A percentile compares a stretch with the other conserved stretches of the same genome.
Evolutionary conservation across 2,113 vertebrate species (phyloP).

Genomic region (Nothobranchius kuhntae): DNA sequence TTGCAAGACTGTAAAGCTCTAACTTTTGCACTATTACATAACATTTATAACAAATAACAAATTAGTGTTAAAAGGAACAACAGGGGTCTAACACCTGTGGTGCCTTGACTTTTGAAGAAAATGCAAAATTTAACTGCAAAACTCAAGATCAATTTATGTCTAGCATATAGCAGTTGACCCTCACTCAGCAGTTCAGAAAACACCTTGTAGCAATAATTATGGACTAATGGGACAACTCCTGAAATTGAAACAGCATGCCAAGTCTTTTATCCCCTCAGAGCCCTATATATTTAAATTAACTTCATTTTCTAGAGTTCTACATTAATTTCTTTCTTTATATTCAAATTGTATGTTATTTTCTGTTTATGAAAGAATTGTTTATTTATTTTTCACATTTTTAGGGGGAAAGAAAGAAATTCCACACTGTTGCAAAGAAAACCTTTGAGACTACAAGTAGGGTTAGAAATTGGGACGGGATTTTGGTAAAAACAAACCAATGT

Average conservation of each 20-base stretch:
- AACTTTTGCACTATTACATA: conserved; percentile 13
- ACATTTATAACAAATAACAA: background rate
- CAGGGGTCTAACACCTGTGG: conserved; percentile 21
- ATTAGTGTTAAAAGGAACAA: conserved; percentile 10
- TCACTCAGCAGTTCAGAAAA: conserved; percentile 37
- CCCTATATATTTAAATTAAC: background rate
- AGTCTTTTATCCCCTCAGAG: background rate
- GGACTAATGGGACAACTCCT: conserved; percentile 27
- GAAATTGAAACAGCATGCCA: conserved; percentile 14
- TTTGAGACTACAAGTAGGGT: background rate
- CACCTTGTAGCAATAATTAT: conserved; percentile 37
- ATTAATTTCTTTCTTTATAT: background rate
- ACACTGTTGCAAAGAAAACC: conserved; percentile 2
- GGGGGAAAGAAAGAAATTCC: background rate
- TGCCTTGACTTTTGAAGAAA: conserved; percentile 31
- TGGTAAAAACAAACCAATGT: conserved; percentile 1
- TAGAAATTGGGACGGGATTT: background rate
- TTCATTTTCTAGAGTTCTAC: background rate
- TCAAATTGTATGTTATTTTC: background rate
- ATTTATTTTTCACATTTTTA: background rate
- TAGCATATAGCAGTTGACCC: conserved; percentile 23
- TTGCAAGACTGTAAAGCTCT: background rate
- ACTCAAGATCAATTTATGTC: conserved; percentile 20
- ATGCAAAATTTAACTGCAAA: conserved; percentile 14
- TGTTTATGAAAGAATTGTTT: background rate